Evolutionary conservation across 2,888 invertebrate species (phyloP).

Genomic region (Drosophila anomalata): DNA sequence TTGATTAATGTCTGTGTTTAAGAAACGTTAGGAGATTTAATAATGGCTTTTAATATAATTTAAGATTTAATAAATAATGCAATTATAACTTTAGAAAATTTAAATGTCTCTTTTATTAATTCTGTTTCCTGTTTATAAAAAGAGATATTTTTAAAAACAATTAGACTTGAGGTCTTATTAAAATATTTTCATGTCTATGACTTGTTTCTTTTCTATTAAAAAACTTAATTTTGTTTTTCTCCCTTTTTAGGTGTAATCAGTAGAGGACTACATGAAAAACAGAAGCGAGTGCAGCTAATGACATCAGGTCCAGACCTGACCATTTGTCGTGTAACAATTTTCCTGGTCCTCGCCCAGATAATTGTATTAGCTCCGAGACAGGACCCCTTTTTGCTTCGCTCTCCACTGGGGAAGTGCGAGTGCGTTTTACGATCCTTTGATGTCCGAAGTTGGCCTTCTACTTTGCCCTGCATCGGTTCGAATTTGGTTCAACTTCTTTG

Average conservation of each 20-base stretch:
- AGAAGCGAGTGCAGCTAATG: constrained; percentile 67
- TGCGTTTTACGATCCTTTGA: constrained; percentile 43
- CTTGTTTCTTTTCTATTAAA: not conserved
- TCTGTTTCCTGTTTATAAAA: not conserved
- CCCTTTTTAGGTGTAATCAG: constrained; percentile 58
- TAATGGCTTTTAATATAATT: too few relatives aligned
- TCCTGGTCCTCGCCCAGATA: constrained; percentile 48
- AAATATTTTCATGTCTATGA: too few relatives aligned
- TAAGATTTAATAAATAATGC: too few relatives aligned
- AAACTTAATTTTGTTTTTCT: constrained; percentile 15
- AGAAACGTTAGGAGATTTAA: too few relatives aligned
- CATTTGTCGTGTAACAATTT: constrained; percentile 51
- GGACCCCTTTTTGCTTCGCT: constrained; percentile 15
- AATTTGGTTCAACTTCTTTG: constrained; percentile 19
- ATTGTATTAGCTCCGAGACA: constrained; percentile 68
- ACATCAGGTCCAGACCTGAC: constrained; percentile 66
- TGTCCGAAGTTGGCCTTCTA: constrained; percentile 26
- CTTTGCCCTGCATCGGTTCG: constrained; percentile 21
- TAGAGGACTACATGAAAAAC: constrained; percentile 55
- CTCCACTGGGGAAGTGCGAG: constrained; percentile 8
- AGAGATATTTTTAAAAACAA: not conserved
- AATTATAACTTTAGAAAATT: too few relatives aligned
- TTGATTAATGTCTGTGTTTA: not conserved
- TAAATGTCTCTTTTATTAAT: too few relatives aligned
- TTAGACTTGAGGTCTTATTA: not conserved